Percentiles rank a stretch among this genome's conserved stretches.
Conservation (phyloP, 2,113 vertebrate species). For the Cinclus mexicanus region DNA sequence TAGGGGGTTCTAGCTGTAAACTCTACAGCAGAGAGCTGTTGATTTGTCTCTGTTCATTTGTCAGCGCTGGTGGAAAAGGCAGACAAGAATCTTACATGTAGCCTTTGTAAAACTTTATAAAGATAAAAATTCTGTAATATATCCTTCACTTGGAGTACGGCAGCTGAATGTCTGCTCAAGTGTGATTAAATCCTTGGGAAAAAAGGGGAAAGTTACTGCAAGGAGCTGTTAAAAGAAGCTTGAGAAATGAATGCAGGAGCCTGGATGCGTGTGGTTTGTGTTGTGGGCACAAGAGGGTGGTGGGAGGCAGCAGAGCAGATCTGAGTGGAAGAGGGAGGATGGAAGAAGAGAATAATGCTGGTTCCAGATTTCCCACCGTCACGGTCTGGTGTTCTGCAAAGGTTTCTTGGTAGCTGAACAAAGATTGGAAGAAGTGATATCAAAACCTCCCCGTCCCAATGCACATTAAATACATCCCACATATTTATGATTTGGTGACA, state of each 20-base stretch:
- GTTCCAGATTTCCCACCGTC: not conserved
- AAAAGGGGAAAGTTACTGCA: not conserved
- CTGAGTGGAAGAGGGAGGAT: not conserved
- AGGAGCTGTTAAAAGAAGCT: not conserved
- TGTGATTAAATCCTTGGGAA: slow-evolving; percentile 2
- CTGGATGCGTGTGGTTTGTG: not conserved
- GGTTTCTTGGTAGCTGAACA: not conserved
- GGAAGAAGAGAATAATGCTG: not conserved
- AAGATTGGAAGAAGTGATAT: not conserved
- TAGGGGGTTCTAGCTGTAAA: not conserved
- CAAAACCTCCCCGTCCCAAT: not conserved
- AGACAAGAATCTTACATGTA: not conserved
- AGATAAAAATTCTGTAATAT: not conserved
- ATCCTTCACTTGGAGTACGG: not conserved
- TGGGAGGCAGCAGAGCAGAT: not conserved
- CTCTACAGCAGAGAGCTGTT: not conserved
- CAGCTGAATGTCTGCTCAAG: not conserved
- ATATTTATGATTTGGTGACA: not conserved
- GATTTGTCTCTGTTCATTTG: not conserved
- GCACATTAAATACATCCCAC: not conserved
- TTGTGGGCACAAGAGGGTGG: not conserved
- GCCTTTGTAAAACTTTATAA: slow-evolving; percentile 16
- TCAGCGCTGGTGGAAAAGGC: not conserved
- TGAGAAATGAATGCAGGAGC: not conserved
- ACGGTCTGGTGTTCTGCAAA: not conserved